A percentile compares a stretch with the other conserved stretches of the same genome.
phyloP scores from a whole-genome alignment of 2,797 vertebrate species.

The Acrossocheilus wenchowensis region DNA sequence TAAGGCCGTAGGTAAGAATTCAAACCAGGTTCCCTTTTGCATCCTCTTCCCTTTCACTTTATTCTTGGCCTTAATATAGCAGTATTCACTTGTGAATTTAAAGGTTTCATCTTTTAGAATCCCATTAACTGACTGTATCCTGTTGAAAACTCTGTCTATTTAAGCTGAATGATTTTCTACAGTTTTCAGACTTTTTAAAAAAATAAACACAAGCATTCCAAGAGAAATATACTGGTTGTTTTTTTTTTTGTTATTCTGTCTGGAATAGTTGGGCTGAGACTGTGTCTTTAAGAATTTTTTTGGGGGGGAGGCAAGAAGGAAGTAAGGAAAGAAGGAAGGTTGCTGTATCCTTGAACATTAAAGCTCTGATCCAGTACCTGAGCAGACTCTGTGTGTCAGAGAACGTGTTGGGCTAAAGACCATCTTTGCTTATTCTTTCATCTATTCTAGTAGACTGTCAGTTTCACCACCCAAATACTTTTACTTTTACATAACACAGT shows the following conservation, averaged over 20 bases:
- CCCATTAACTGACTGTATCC: slow-evolving; percentile 12
- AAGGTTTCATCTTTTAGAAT: slow-evolving; percentile 12
- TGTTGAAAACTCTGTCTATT: background rate
- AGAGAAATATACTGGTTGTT: slow-evolving; percentile 1
- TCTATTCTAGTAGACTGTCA: slow-evolving; percentile 51
- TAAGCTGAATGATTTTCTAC: slow-evolving; percentile 24
- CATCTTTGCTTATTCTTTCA: slow-evolving; percentile 55
- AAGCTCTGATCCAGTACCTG: slow-evolving; percentile 32
- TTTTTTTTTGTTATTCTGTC: background rate
- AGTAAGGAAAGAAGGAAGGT: slow-evolving; percentile 27
- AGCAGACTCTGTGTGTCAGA: background rate
- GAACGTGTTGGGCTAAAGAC: background rate
- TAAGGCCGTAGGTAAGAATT: slow-evolving; percentile 68
- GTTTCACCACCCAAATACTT: background rate
- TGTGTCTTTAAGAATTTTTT: background rate
- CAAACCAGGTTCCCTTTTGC: slow-evolving; percentile 41
- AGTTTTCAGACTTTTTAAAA: slow-evolving; percentile 7
- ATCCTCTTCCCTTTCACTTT: slow-evolving; percentile 15
- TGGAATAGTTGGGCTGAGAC: background rate
- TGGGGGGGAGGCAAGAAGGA: slow-evolving; percentile 7
- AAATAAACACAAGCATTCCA: slow-evolving; percentile 16
- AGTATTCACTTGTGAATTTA: slow-evolving; percentile 11
- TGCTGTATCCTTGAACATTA: slow-evolving; percentile 40
- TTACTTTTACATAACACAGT: background rate
- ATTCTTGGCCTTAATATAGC: background rate